These are phyloP conservation scores for Cactoblastis cactorum DNA, from an alignment of 2,888 invertebrate genomes.

Conservation along the genomic window DNA sequence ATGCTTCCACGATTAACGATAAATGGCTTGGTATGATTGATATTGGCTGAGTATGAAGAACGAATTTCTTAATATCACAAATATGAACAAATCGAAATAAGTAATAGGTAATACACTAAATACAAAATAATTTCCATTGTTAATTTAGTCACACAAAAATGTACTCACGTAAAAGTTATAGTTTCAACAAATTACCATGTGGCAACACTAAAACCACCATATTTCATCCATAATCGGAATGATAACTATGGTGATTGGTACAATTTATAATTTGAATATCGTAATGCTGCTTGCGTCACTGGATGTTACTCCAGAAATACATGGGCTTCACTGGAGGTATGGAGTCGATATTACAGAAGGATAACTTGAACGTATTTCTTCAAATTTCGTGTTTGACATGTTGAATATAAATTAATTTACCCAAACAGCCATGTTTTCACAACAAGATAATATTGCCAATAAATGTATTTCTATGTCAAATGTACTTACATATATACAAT, in stretches of 20 bases:
- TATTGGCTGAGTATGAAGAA: no score
- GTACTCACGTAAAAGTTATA: neutral
- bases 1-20: no score
- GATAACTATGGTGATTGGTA: conserved; percentile 38
- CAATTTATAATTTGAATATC: conserved; percentile 49
- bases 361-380: neutral
- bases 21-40: no score
- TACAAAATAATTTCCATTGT: neutral
- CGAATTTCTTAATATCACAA: no score
- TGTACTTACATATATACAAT: no score
- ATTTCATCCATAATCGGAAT: conserved; percentile 45
- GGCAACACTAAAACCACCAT: conserved; percentile 38
- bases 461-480: no score
- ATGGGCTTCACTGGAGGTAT: conserved; percentile 22
- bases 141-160: neutral
- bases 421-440: no score
- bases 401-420: no score
- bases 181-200: conserved; percentile 18
- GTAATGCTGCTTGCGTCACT: conserved; percentile 48
- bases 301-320: conserved; percentile 36
- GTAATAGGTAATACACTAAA: neutral
- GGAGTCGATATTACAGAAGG: neutral
- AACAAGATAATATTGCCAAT: no score
- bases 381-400: no score
- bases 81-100: neutral